Base-by-base conservation (phyloP, 2,797 vertebrate species). In the Lepus townsendii region DNA sequence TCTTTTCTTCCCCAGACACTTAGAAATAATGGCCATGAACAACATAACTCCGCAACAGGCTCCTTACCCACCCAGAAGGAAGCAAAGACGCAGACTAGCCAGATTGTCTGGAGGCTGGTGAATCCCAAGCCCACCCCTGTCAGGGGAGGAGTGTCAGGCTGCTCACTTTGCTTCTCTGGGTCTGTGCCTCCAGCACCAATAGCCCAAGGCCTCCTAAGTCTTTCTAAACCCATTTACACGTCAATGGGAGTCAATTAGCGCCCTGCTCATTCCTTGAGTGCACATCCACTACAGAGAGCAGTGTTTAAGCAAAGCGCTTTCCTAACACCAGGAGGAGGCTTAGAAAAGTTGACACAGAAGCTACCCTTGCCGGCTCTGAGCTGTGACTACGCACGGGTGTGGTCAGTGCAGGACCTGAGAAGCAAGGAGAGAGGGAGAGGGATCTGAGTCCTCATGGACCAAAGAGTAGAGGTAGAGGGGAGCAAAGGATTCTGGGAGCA, bases 11-110 rank as follows among this genome's bases (percentile, higher is more conserved):
- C 17, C 30, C 5, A 94, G 47, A 35, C 62, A 71, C 60, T 96
- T 94, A 91, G 86, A 95, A 96, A 93, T 96, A 95, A 94, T 93
- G 93, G 76, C 86, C 95, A 73, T 87, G 68, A 93, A 93, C 73
- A 94, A 87, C 75, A 30, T 17, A 91, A 88, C 1, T 62, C 62
- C 24, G 16, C 47, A 65, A 38, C 63, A 93, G 75, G 93, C 27
- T 62, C 26, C 30, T 30, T 68, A 66, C 66, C 8, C 52, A 11
- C 73, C n/a, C 22, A 79, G 20, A 89, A 65, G 19, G 35, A 90
- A 54, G 62, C 22, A 10, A 82, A 72, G 30, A 91, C 42, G 9
- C 9, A 32, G 14, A 5, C 16, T 4, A 9, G 5, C 35, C 17
- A 22, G 32, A 1, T 9, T 24, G 6, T 50, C 63, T 10, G 32